These are phyloP conservation scores for Plodia interpunctella DNA, from an alignment of 1,140 invertebrate genomes.

Conservation along the genomic window DNA sequence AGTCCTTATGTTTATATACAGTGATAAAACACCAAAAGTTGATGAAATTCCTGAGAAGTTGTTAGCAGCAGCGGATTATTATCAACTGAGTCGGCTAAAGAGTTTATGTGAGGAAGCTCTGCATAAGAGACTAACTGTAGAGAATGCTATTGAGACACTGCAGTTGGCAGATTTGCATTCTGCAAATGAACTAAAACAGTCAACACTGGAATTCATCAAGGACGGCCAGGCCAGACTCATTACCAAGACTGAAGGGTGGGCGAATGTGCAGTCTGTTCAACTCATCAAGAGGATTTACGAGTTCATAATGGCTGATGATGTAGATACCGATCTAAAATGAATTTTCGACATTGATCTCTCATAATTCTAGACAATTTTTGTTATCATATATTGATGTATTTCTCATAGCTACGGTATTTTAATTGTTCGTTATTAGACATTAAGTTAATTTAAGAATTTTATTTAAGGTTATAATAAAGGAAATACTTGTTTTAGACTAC, in stretches of 20 bases:
- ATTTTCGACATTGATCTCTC: background rate
- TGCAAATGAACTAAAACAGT: constrained; percentile 50
- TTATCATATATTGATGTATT: too few relatives aligned
- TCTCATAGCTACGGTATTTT: too few relatives aligned
- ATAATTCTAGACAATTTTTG: too few relatives aligned
- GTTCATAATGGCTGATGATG: constrained; percentile 60
- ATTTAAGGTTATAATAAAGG: background rate
- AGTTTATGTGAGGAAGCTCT: constrained; percentile 64
- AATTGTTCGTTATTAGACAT: too few relatives aligned
- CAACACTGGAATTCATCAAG: constrained; percentile 66
- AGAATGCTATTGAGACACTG: constrained; percentile 65
- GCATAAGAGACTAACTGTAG: constrained; percentile 63
- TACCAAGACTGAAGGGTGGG: constrained; percentile 63
- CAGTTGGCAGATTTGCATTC: constrained; percentile 64
- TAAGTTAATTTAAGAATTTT: background rate
- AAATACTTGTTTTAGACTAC: background rate
- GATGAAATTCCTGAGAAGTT: constrained; percentile 63
- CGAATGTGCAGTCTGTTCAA: constrained; percentile 56
- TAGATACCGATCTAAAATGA: constrained; percentile 57
- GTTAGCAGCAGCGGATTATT: constrained; percentile 71
- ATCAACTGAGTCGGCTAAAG: constrained; percentile 63
- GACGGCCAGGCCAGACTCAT: constrained; percentile 59
- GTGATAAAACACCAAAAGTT: constrained; percentile 80
- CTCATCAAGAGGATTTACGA: constrained; percentile 68
- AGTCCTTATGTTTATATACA: constrained; percentile 83